Evolutionary conservation across 2,113 vertebrate species (phyloP), one percentile per base, ranked within the genome.

Genomic region (Limnothrissa miodon): DNA sequence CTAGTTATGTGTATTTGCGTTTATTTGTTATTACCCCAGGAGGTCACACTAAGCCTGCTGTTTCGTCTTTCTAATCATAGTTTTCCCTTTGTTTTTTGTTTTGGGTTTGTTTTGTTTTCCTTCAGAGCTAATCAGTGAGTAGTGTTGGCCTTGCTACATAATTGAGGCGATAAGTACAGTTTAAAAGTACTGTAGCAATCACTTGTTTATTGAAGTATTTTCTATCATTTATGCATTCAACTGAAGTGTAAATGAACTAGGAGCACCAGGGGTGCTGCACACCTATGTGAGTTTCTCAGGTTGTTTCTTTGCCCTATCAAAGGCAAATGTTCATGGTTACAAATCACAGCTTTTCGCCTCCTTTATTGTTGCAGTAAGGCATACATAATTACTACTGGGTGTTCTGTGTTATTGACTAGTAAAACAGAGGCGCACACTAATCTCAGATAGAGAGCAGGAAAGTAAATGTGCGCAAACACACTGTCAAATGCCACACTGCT

Each of bases 11-110:
- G 66, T 74, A 74, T 74, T 74, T 74, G 19, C 48, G 62, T 82
- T 62, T 81, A 25, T 81, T 82, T 82, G 81, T 82, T 74, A 82
- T 46, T 78, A 29, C 62, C 59, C 44, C 66, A 0, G 66, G 59
- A 44, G 29, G 62, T 78, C 62, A 7, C 45, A n/a, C 44, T n/a
- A 62, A 81, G 36, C 48, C 80, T 81, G 80, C 51, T 81, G 48
- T 62, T 81, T 7, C 1, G 29, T 74, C 66, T 74, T 74, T 36
- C 13, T 74, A 5, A 74, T 74, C 33, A 33, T 74, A 33, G 29
- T 74, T 74, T 74, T 74, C 66, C 36, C 29, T 36, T 74, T 4
- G 2, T 17, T 15, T 10, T 74, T 33, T 62, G n/a, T 62, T 25
- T 25, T 29, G 5, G 15, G 5, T 59, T 59, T 59, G 19, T 66